Evolutionary conservation across 2,113 vertebrate genomes (phyloP).

Genomic region (Origma solitaria): DNA sequence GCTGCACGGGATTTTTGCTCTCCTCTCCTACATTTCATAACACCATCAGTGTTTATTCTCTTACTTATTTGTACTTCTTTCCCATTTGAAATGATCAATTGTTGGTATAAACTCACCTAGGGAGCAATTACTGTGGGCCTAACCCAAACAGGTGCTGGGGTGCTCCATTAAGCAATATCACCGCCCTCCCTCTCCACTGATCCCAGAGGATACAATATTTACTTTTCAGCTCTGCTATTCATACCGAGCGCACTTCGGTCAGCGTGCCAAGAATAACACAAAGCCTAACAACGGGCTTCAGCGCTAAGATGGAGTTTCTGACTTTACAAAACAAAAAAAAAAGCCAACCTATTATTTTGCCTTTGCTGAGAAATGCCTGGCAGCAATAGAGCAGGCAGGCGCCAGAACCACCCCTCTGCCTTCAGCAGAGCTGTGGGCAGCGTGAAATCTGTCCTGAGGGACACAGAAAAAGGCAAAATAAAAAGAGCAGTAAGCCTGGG

Average conservation of each 20-base stretch:
- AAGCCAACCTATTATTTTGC: conserved; percentile 12
- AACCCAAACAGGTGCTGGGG: conserved; percentile 54
- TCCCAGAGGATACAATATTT: conserved; percentile 50
- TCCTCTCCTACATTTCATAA: not conserved
- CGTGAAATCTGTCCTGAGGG: not conserved
- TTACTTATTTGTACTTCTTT: conserved; percentile 50
- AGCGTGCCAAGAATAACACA: conserved; percentile 31
- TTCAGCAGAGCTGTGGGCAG: not conserved
- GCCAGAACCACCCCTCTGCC: not conserved
- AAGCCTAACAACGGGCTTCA: not conserved
- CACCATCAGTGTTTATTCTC: conserved; percentile 37
- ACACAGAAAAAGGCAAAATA: not conserved
- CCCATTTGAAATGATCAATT: conserved; percentile 31
- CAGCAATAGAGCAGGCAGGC: not conserved
- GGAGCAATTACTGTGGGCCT: conserved; percentile 51
- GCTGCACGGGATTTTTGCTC: not conserved
- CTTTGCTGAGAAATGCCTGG: not conserved
- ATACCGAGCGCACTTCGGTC: not conserved
- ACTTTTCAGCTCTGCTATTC: conserved; percentile 43
- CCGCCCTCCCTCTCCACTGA: not conserved
- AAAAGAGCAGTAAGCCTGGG: not conserved
- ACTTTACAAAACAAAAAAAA: not conserved
- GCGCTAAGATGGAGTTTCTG: not conserved
- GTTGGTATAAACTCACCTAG: conserved; percentile 58
- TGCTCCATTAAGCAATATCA: conserved; percentile 32